A percentile compares a stretch with the other conserved stretches of the same genome.
phyloP scores from a whole-genome alignment of 2,888 invertebrate species.

The Drosophila anomalata region DNA sequence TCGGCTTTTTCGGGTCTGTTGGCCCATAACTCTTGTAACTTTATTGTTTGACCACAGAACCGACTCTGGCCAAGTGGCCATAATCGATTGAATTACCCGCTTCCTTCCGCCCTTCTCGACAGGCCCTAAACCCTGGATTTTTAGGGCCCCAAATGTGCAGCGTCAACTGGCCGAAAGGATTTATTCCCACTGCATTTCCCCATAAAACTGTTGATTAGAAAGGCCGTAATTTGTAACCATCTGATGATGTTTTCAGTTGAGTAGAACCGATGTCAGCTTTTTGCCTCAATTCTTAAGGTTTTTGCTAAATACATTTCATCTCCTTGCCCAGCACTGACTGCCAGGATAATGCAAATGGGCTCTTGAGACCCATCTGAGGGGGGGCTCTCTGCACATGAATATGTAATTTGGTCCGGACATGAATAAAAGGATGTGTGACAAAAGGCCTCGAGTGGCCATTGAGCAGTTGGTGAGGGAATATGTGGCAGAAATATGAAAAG shows the following conservation, averaged over 20 bases:
- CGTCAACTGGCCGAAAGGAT: conserved; percentile 24
- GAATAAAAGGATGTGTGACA: conserved; percentile 37
- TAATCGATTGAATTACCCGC: conserved; percentile 54
- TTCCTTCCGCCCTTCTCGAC: conserved; percentile 64
- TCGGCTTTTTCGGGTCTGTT: conserved; percentile 29
- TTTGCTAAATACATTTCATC: background rate
- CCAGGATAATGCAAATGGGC: conserved; percentile 46
- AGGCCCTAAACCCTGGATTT: conserved; percentile 16
- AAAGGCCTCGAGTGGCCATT: conserved; percentile 44
- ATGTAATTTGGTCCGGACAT: conserved; percentile 39
- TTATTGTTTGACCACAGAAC: conserved; percentile 70
- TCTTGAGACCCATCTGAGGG: conserved; percentile 40
- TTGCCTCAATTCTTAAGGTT: background rate
- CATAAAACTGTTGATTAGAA: conserved; percentile 9
- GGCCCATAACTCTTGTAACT: conserved; percentile 67
- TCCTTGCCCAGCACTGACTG: conserved; percentile 1
- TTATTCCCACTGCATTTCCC: conserved; percentile 3
- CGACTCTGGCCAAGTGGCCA: conserved; percentile 33
- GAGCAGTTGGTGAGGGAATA: background rate
- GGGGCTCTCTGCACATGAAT: conserved; percentile 40
- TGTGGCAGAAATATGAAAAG: conserved; percentile 13
- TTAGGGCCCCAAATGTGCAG: conserved; percentile 23
- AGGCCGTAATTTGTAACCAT: background rate
- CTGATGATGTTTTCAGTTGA: background rate
- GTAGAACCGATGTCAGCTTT: conserved; percentile 18